Percentiles rank a stretch among this genome's conserved stretches.
These are phyloP conservation scores for Drosophila nigricruria DNA, from an alignment of 2,888 invertebrate genomes.

Conservation along the genomic window DNA sequence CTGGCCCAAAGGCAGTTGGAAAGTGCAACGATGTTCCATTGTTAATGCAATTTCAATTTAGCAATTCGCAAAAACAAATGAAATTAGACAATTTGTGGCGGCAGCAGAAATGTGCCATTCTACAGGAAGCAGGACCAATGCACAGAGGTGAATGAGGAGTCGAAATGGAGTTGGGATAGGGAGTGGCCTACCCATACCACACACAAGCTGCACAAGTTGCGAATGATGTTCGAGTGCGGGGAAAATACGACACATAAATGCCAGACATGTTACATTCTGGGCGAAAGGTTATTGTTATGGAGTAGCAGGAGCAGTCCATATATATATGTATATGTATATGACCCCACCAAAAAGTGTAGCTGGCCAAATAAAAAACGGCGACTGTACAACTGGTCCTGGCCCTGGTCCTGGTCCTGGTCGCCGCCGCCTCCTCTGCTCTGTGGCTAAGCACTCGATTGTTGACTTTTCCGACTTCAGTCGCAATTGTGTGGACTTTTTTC, in stretches of 20 bases:
- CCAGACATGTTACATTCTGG: conserved; percentile 77
- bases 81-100: conserved; percentile 60
- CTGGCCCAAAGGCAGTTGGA: not conserved
- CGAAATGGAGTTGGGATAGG: conserved; percentile 7
- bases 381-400: conserved; percentile 6
- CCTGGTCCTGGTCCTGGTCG: not conserved
- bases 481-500: conserved; percentile 52
- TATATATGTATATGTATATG: not conserved
- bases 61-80: conserved; percentile 45
- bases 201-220: not conserved
- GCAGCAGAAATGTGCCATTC: conserved; percentile 12
- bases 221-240: conserved; percentile 22
- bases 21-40: not conserved
- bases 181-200: conserved; percentile 10
- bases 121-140: not conserved
- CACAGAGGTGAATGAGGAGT: conserved; percentile 2
- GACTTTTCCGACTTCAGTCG: conserved; percentile 32
- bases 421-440: not conserved
- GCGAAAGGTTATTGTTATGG: conserved; percentile 78
- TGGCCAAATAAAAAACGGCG: conserved; percentile 44
- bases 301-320: conserved; percentile 16
- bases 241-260: conserved; percentile 66
- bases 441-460: conserved; percentile 46
- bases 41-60: conserved; percentile 51
- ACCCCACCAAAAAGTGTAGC: conserved; percentile 27